phyloP scores from a whole-genome alignment of 2,888 invertebrate species.

The Eupithecia pulchellata region DNA sequence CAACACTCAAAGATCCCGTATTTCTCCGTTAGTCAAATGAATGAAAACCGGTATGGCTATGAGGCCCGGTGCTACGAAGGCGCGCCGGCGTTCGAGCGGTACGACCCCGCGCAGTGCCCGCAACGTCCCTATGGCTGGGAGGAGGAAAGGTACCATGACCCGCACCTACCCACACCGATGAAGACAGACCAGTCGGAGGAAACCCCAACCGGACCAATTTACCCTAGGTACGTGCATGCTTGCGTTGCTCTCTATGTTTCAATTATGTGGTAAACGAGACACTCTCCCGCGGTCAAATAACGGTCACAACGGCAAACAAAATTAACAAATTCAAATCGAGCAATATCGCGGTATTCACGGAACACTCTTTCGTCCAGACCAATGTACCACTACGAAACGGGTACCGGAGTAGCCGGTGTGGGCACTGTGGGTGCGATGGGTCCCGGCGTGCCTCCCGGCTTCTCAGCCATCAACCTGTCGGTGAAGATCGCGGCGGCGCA shows the following conservation, averaged over 20 bases:
- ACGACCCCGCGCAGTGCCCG: slow-evolving; percentile 81
- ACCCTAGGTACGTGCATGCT: slow-evolving; percentile 86
- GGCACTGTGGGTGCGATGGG: slow-evolving; percentile 87
- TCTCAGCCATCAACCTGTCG: slow-evolving; percentile 93
- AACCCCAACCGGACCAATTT: slow-evolving; percentile 88
- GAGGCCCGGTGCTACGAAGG: slow-evolving; percentile 83
- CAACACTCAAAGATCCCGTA: slow-evolving; percentile 17
- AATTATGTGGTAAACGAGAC: slow-evolving; percentile 81
- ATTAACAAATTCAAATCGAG: slow-evolving; percentile 3
- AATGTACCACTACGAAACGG: slow-evolving; percentile 92
- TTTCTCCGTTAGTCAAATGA: slow-evolving; percentile 79
- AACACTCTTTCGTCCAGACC: slow-evolving; percentile 84
- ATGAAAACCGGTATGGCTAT: slow-evolving; percentile 85
- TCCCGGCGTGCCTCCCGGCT: slow-evolving; percentile 89
- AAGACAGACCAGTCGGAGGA: slow-evolving; percentile 90
- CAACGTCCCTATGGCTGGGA: slow-evolving; percentile 84
- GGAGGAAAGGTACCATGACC: slow-evolving; percentile 86
- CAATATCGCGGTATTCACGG: slow-evolving; percentile 31
- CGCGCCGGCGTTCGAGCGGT: slow-evolving; percentile 82
- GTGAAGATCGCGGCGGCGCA: slow-evolving; percentile 93
- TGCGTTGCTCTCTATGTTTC: slow-evolving; percentile 49
- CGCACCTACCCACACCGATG: slow-evolving; percentile 85
- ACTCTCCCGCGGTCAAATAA: slow-evolving; percentile 33
- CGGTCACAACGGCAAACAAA: slow-evolving; percentile 16
- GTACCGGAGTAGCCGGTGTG: slow-evolving; percentile 84